phyloP scores from a whole-genome alignment of 2,113 vertebrate genomes.

The Crotalus viridis region DNA sequence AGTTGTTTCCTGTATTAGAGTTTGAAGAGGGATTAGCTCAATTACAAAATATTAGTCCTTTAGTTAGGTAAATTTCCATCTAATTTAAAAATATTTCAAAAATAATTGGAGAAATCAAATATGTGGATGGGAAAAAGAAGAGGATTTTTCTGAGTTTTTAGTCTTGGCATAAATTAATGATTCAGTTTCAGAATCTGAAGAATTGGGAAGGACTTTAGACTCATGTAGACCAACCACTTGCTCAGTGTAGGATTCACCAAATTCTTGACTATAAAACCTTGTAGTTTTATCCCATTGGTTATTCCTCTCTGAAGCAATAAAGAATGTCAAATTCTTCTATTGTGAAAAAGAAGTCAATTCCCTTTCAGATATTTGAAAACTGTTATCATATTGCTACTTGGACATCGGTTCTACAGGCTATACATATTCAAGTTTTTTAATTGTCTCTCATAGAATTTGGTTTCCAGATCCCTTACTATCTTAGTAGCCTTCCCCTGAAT shows the following conservation, averaged over 20 bases:
- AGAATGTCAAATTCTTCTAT: background rate
- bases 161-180: background rate
- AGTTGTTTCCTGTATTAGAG: background rate
- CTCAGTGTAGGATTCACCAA: background rate
- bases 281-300: background rate
- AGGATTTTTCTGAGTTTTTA: background rate
- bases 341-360: background rate
- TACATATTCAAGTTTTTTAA: background rate
- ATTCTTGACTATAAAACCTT: background rate
- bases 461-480: background rate
- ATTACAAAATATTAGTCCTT: background rate
- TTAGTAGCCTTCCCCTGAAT: background rate
- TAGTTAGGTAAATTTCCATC: background rate
- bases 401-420: background rate
- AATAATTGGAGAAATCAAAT: background rate
- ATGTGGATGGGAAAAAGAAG: accelerated
- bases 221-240: background rate
- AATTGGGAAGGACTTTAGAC: background rate
- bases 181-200: accelerated
- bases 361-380: background rate
- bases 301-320: background rate
- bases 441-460: background rate
- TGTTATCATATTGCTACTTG: background rate
- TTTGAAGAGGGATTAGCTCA: constrained; percentile 1
- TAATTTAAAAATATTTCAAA: background rate